Evolutionary conservation across 2,888 invertebrate species (phyloP).

Genomic region (Rhagophthalmus giganteus): DNA sequence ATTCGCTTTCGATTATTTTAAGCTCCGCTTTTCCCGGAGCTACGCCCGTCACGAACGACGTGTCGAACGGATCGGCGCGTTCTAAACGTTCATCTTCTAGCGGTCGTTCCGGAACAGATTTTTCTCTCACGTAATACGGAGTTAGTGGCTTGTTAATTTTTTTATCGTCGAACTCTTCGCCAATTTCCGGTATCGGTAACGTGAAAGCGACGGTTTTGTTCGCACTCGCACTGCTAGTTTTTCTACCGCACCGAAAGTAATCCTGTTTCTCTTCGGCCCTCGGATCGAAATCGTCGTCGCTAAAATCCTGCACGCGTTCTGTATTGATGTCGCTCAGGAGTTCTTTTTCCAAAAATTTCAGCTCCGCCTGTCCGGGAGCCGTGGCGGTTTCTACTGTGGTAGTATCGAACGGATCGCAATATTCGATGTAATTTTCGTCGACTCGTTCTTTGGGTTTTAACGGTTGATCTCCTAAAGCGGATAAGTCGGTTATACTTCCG

Average conservation of each 20-base stretch:
- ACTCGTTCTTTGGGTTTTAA: conserved; percentile 63
- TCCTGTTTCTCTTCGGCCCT: conserved; percentile 62
- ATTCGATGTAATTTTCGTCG: conserved; percentile 60
- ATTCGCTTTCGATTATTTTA: conserved; percentile 61
- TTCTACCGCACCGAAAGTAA: too few species aligned
- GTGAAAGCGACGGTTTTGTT: conserved; percentile 63
- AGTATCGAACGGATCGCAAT: conserved; percentile 86
- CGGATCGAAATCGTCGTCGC: conserved; percentile 84
- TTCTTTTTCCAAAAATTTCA: conserved; percentile 78
- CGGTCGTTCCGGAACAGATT: conserved; percentile 62
- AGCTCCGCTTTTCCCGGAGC: conserved; percentile 62
- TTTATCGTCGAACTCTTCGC: conserved; percentile 59
- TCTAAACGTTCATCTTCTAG: conserved; percentile 54
- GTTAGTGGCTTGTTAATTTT: conserved; percentile 75
- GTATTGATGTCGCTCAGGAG: conserved; percentile 62
- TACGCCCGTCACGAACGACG: conserved; percentile 61
- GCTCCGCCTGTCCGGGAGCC: conserved; percentile 76
- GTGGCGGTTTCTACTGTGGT: conserved; percentile 72
- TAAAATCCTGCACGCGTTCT: conserved; percentile 56
- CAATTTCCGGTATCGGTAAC: conserved; percentile 53
- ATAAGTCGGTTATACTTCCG: conserved; percentile 76
- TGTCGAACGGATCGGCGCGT: conserved; percentile 68
- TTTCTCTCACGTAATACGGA: conserved; percentile 75
- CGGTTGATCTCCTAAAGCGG: conserved; percentile 68
- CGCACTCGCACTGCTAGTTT: conserved; percentile 11